Conservation (phyloP, 2,113 vertebrate genomes). For the Sebastes schlegelii region DNA sequence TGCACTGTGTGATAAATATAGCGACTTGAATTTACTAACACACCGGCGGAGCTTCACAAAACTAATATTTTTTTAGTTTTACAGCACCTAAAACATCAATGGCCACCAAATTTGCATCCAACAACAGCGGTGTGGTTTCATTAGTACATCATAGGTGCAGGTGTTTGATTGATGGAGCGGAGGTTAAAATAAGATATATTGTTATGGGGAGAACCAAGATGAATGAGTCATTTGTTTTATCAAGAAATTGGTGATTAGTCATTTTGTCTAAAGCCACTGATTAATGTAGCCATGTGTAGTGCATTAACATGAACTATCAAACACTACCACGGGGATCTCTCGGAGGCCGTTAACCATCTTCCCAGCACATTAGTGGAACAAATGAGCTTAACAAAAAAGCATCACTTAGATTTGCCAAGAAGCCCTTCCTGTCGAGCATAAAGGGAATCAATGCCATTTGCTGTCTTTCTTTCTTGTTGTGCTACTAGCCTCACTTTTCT, state of each 20-base stretch:
- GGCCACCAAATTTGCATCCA: neutral
- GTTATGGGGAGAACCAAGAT: neutral
- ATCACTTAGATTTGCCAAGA: conserved; percentile 15
- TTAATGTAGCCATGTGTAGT: conserved; percentile 10
- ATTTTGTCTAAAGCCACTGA: conserved; percentile 14
- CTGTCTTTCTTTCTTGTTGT: conserved; percentile 27
- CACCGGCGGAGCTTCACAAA: neutral
- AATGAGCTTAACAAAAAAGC: conserved; percentile 46
- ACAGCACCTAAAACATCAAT: neutral
- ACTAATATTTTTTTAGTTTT: neutral
- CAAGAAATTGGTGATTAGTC: conserved; percentile 19
- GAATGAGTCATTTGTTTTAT: conserved; percentile 4
- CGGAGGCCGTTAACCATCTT: conserved; percentile 21
- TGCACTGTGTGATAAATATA: neutral
- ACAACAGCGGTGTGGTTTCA: neutral
- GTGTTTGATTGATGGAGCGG: neutral
- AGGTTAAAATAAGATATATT: neutral
- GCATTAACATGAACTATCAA: conserved; percentile 32
- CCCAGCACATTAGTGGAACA: conserved; percentile 42
- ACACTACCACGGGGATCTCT: conserved; percentile 15
- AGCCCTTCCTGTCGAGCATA: conserved; percentile 28
- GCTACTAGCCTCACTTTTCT: conserved; percentile 1
- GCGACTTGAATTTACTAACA: neutral
- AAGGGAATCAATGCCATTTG: conserved; percentile 47
- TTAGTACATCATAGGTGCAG: neutral